A percentile compares a stretch with the other conserved stretches of the same genome.
Evolutionary conservation across 1,140 invertebrate species (phyloP).

Genomic region (Leptestheria dahalacensis): DNA sequence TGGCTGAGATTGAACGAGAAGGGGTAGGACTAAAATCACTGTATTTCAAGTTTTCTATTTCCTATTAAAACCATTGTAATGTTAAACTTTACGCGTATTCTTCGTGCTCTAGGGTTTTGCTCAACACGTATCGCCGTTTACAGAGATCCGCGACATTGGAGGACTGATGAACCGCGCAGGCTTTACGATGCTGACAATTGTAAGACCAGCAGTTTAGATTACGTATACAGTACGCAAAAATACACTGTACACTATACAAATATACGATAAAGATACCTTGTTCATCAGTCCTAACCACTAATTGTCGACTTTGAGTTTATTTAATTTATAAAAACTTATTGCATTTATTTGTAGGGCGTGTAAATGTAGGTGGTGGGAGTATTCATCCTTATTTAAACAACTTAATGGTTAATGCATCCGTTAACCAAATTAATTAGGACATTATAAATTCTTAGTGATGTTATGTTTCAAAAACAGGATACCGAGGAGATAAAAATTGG

Average conservation of each 20-base stretch:
- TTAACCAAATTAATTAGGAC: too few species aligned
- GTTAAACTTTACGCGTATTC: too few species aligned
- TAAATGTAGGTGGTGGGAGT: too few species aligned
- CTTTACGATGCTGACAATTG: conserved; percentile 88
- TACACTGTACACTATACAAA: neutral
- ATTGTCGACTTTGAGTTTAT: too few species aligned
- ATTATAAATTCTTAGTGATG: neutral
- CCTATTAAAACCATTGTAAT: too few species aligned
- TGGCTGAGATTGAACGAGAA: conserved; percentile 82
- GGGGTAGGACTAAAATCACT: too few species aligned
- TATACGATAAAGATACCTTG: neutral
- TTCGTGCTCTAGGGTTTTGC: conserved; percentile 49
- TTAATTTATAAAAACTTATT: too few species aligned
- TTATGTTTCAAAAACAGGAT: conserved; percentile 35
- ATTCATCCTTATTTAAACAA: too few species aligned
- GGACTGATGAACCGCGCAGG: conserved; percentile 65
- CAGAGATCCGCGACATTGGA: conserved; percentile 65
- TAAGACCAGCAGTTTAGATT: too few species aligned
- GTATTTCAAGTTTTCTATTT: too few species aligned
- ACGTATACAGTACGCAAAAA: neutral
- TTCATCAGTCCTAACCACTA: neutral
- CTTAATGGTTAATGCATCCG: too few species aligned
- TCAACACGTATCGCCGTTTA: conserved; percentile 90
- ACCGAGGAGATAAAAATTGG: conserved; percentile 81
- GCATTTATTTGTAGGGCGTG: too few species aligned